Conservation (phyloP, 2,888 invertebrate genomes). For the Eristalis tenax region DNA sequence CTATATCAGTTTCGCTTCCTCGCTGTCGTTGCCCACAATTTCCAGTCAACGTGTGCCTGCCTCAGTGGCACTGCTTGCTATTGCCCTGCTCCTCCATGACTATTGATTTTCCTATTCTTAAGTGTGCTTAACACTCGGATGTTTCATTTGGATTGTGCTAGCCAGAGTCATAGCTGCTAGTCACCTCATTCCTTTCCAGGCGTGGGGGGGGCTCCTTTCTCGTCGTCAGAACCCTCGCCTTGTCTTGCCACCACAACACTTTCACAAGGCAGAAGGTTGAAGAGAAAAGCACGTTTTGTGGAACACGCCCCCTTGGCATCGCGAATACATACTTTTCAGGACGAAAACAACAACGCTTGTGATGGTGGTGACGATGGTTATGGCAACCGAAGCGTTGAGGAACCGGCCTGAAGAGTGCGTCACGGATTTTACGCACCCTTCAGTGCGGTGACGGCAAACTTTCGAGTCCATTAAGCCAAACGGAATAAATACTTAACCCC, state of each 20-base stretch:
- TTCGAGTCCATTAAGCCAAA: slow-evolving; percentile 63
- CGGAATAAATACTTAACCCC: slow-evolving; percentile 40
- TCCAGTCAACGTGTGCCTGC: slow-evolving; percentile 33
- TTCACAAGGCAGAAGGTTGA: not conserved
- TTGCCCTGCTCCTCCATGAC: slow-evolving; percentile 54
- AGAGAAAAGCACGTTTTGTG: not conserved
- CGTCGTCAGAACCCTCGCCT: not conserved
- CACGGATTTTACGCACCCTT: slow-evolving; percentile 52
- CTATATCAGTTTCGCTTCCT: slow-evolving; percentile 45
- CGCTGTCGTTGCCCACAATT: slow-evolving; percentile 27
- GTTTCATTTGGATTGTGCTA: slow-evolving; percentile 52
- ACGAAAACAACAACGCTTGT: slow-evolving; percentile 1
- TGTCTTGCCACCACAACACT: not conserved
- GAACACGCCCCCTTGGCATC: not conserved
- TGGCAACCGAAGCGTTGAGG: not conserved
- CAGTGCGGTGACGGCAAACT: slow-evolving; percentile 51
- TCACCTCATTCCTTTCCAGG: slow-evolving; percentile 19
- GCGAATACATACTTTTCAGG: slow-evolving; percentile 5
- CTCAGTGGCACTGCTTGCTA: slow-evolving; percentile 43
- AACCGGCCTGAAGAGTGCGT: slow-evolving; percentile 6
- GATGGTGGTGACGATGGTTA: slow-evolving; percentile 5
- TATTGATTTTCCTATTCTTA: slow-evolving; percentile 65
- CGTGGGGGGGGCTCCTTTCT: too few relatives aligned
- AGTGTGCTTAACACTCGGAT: slow-evolving; percentile 48
- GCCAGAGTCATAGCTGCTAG: slow-evolving; percentile 46